Evolutionary conservation across 2,888 invertebrate species (phyloP), one percentile per base, ranked within the genome.

Genomic region (Cephus nigrinus): DNA sequence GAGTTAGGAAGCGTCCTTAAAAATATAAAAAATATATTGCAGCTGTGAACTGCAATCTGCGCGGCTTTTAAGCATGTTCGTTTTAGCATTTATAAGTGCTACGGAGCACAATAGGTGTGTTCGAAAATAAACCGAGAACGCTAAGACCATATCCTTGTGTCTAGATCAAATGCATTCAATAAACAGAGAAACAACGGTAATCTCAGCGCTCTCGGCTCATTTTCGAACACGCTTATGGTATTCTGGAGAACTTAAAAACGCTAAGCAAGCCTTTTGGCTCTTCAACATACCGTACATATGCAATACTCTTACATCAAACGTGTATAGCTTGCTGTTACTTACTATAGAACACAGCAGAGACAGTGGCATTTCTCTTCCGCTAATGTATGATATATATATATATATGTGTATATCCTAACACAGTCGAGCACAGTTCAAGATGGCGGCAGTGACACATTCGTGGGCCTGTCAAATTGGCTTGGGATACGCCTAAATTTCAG

Each of bases 401-500:
- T 1, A 9, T 23, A 23, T 55, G 23, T 23, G 1, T 15, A 9
- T 55, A 55, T 23, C 23, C 2, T 55, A 55, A 23, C 55, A 23
- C 9, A 23, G 23, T 23, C 1, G 2, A 55, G 23, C 72, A 78
- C 40, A 75, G 79, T 86, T 78, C 83, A 88, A 89, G 81, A 89
- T 89, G 88, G 88, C 88, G 87, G 84, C 85, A 76, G 82, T 86
- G 84, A 85, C 85, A 85, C 86, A 84, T 85, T 86, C 80, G 82
- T 78, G 78, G 82, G 84, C 78, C 81, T 84, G 82, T 82, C 82
- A 84, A 84, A 84, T 83, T 79, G 80, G 84, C 83, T 85, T 86
- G 86, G 89, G 88, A 86, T 86, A 87, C 86, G 87, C 88, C 88
- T 87, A 86, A 86, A 84, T 83, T 79, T 82, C n/a, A 30, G n/a